Base-by-base conservation (phyloP, 2,797 vertebrate species). In the Epinephelus coioides region DNA sequence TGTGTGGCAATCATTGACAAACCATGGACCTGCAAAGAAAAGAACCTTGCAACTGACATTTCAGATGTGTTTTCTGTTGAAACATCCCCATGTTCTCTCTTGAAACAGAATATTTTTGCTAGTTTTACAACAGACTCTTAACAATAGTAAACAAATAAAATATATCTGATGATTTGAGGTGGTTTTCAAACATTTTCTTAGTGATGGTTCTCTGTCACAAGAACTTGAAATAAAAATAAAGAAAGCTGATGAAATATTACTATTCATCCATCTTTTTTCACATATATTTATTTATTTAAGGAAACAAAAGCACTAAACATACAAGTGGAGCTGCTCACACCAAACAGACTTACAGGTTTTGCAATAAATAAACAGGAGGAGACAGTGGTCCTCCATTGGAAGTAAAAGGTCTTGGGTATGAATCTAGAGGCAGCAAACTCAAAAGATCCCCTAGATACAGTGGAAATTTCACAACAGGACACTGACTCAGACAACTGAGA, bases 331-430 rank as follows among this genome's bases (percentile, higher is more conserved):
- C 46, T 34, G 30, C 54, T 75, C 19, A 49, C 61, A 65, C 55
- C 60, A 57, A 38, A 63, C 23, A 43, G 50, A 47, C 34, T 34
- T 34, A 34, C 13, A n/a, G 17, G 25, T 54, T 75, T 51, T 30
- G 18, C 57, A 76, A 87, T 88, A 85, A 87, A 85, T 88, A 79
- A 69, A 61, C 5, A 30, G 55, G 53, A 55, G 15, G 6, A 27
- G 59, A n/a, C n/a, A 21, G 0, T 34, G n/a, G 18, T 50, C 5
- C 46, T n/a, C 10, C 46, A 14, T 1, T 66, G 14, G 55, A 55
- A 61, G 50, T 14, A 30, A 25, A 44, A 6, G 18, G 12, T 53
- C 5, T 34, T 18, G 1, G 11, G 14, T 51, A 12, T 63, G 40
- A 61, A 27, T 51, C 8, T 40, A 18, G 64, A 59, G 27, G 40